Conservation (phyloP, 2,797 vertebrate genomes). For the Poecilia velifera region DNA sequence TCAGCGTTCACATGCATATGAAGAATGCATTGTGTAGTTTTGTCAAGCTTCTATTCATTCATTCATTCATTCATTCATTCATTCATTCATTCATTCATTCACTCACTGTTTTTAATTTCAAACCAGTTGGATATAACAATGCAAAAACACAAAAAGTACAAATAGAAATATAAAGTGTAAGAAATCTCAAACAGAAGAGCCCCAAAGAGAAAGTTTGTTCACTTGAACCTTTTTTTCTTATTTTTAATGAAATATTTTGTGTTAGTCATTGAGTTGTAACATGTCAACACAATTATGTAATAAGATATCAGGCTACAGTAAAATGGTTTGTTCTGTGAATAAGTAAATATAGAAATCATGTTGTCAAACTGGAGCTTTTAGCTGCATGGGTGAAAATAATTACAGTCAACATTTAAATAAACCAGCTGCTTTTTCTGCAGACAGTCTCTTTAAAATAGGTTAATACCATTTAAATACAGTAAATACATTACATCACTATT, state of each 20-base stretch:
- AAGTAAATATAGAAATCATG: neutral
- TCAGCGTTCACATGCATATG: neutral
- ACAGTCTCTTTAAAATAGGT: neutral
- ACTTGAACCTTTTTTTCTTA: neutral
- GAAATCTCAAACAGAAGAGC: neutral
- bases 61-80: too few species aligned
- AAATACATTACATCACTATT: neutral
- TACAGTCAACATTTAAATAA: neutral
- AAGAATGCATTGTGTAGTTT: neutral
- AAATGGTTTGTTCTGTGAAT: neutral
- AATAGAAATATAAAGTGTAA: neutral
- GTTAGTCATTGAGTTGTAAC: neutral
- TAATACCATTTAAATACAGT: neutral
- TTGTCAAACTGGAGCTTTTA: neutral
- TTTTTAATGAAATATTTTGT: neutral
- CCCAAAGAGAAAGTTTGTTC: neutral
- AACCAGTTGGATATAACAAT: neutral
- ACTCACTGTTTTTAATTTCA: neutral
- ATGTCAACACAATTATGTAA: neutral
- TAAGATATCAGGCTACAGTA: neutral
- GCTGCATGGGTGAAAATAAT: slow-evolving; percentile 14
- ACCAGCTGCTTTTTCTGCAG: slow-evolving; percentile 12
- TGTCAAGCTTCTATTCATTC: neutral
- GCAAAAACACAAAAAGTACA: neutral
- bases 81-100: too few species aligned